Evolutionary conservation across 2,113 vertebrate genomes (phyloP).

Genomic region (Pungitius pungitius): DNA sequence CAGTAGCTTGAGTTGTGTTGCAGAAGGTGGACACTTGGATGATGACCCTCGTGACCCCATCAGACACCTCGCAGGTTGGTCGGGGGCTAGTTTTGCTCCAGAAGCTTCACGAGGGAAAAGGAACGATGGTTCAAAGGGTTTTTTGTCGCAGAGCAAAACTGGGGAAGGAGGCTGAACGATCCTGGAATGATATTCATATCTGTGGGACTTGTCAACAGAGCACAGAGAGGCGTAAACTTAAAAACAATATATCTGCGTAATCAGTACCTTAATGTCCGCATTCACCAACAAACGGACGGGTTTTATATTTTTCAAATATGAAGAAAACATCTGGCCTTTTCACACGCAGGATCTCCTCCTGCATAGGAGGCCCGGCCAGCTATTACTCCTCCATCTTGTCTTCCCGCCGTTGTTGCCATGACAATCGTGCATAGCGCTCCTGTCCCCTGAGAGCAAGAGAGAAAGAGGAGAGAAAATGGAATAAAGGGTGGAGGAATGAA

Average conservation of each 20-base stretch:
- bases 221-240: neutral
- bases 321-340: conserved; percentile 50
- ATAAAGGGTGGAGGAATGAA: conserved; percentile 36
- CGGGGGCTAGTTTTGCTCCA: too few relatives aligned
- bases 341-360: conserved; percentile 22
- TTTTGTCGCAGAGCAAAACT: conserved; percentile 6
- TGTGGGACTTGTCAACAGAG: neutral
- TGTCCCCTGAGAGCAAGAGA: conserved; percentile 66
- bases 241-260: neutral
- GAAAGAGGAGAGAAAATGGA: conserved; percentile 55
- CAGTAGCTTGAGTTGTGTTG: too few relatives aligned
- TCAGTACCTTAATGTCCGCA: neutral
- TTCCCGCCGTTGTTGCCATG: conserved; percentile 76
- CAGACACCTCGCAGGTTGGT: too few relatives aligned
- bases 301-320: neutral
- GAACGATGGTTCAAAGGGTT: conserved; percentile 7
- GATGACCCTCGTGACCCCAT: too few relatives aligned
- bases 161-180: too few relatives aligned
- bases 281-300: neutral
- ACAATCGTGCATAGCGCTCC: conserved; percentile 68
- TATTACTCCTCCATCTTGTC: conserved; percentile 70
- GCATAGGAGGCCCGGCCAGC: conserved; percentile 66
- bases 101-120: conserved; percentile 13
- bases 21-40: too few relatives aligned
- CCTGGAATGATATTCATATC: too few relatives aligned